These are phyloP conservation scores for Cricetomys ansorgei DNA, from an alignment of 2,113 vertebrate genomes.

Conservation along the genomic window DNA sequence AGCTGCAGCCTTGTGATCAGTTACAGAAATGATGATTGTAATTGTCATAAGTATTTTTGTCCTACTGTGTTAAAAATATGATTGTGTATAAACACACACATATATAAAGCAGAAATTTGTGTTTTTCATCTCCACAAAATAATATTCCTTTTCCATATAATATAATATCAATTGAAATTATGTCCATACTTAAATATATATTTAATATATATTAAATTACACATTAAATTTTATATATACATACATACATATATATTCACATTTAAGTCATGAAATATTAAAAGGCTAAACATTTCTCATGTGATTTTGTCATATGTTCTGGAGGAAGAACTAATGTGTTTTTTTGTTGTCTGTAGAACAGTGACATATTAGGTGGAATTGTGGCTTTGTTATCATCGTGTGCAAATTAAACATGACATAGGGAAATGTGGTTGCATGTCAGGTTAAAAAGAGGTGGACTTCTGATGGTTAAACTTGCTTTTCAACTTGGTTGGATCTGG, in stretches of 20 bases:
- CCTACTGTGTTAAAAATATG: neutral
- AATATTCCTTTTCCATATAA: neutral
- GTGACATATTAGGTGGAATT: neutral
- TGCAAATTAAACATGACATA: neutral
- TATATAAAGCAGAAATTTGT: neutral
- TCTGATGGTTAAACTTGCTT: neutral
- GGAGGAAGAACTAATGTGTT: neutral
- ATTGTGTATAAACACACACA: neutral
- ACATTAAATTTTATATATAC: too few species aligned
- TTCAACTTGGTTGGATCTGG: neutral
- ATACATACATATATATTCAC: too few species aligned
- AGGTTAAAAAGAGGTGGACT: neutral
- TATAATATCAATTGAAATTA: neutral
- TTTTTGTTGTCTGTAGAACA: neutral
- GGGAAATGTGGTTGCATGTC: neutral
- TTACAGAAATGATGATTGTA: neutral
- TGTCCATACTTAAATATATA: neutral
- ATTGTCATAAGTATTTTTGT: neutral
- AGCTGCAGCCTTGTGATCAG: neutral
- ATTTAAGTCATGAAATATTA: neutral
- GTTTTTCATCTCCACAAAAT: neutral
- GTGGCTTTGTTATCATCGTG: neutral
- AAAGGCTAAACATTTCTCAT: neutral
- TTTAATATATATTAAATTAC: neutral
- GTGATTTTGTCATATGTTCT: neutral